Conservation (phyloP, 2,113 vertebrate species). For the Cyphotilapia sp. region DNA sequence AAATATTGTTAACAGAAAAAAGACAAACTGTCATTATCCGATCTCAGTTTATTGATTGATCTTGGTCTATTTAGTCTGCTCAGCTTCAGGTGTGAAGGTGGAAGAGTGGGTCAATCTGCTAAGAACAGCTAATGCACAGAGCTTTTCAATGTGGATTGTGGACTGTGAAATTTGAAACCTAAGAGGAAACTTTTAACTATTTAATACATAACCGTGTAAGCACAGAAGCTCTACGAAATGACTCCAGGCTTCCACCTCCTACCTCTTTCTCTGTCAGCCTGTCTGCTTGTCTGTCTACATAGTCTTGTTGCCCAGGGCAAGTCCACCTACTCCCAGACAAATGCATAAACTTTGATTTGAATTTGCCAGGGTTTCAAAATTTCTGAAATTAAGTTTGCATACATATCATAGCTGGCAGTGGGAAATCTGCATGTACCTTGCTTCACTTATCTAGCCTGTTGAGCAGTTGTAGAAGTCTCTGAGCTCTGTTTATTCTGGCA, state of each 20-base stretch:
- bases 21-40: conserved; percentile 57
- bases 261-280: background rate
- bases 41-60: background rate
- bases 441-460: background rate
- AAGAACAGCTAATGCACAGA: background rate
- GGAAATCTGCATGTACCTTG: background rate
- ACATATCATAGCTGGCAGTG: conserved; percentile 8
- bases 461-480: background rate
- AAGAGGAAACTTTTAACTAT: background rate
- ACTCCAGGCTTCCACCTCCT: background rate
- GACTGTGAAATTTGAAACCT: background rate
- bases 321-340: background rate
- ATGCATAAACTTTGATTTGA: background rate
- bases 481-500: background rate
- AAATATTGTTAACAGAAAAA: conserved; percentile 70
- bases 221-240: background rate
- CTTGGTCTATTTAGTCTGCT: background rate
- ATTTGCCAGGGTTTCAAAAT: background rate
- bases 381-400: rapidly evolving
- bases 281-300: background rate
- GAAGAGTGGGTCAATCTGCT: background rate
- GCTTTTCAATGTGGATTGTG: background rate
- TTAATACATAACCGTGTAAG: background rate
- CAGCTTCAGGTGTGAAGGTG: background rate
- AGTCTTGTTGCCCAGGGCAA: background rate